Conservation (phyloP, 2,888 invertebrate genomes). For the Dryococelus australis region DNA sequence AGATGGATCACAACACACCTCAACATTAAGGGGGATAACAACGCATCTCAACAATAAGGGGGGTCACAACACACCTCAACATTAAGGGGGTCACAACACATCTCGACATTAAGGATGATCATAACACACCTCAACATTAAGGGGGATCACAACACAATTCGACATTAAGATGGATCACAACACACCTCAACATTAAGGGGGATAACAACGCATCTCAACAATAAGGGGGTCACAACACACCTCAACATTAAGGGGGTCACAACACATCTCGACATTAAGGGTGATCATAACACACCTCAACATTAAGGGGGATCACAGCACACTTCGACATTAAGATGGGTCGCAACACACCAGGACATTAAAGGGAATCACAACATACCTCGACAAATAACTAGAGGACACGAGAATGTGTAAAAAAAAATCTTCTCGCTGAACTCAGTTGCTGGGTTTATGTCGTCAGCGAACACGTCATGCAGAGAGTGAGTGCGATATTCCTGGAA, state of each 20-base stretch:
- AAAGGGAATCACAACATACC: slow-evolving; percentile 6
- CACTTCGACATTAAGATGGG: too few relatives aligned
- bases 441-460: too few relatives aligned
- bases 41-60: slow-evolving; percentile 28
- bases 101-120: slow-evolving; percentile 23
- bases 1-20: slow-evolving; percentile 9
- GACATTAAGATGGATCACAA: slow-evolving; percentile 20
- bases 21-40: slow-evolving; percentile 20
- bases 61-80: slow-evolving; percentile 23
- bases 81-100: slow-evolving; percentile 25
- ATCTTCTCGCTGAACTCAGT: too few relatives aligned
- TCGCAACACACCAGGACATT: slow-evolving; percentile 32
- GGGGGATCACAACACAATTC: slow-evolving; percentile 20
- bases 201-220: slow-evolving; percentile 28
- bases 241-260: slow-evolving; percentile 22
- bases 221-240: slow-evolving; percentile 5
- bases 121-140: slow-evolving; percentile 25
- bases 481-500: too few relatives aligned
- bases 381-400: not conserved
- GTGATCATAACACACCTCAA: slow-evolving; percentile 18
- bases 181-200: slow-evolving; percentile 27
- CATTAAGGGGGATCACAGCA: slow-evolving; percentile 50
- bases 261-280: slow-evolving; percentile 27
- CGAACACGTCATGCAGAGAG: too few relatives aligned
- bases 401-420: too few relatives aligned